These are phyloP conservation scores for Arenicola marina DNA, from an alignment of 2,888 invertebrate genomes.

Conservation along the genomic window DNA sequence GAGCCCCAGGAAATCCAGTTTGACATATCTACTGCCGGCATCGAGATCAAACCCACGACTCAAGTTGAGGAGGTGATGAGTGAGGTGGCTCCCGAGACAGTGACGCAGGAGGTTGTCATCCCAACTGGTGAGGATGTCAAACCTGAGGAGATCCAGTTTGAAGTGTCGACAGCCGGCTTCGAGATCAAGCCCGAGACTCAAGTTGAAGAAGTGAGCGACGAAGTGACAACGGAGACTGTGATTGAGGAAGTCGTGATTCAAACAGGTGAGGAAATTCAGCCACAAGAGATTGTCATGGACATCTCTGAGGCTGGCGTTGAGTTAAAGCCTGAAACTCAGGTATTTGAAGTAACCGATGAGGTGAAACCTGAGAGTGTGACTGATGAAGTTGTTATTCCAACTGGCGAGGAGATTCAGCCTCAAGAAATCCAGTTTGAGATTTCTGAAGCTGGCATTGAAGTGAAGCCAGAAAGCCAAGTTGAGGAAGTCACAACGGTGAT, in stretches of 20 bases:
- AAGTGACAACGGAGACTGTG: constrained; percentile 11
- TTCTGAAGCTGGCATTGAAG: constrained; percentile 10
- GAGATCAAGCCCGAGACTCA: constrained; percentile 1
- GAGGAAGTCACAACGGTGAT: constrained; percentile 2
- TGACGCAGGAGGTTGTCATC: constrained; percentile 9
- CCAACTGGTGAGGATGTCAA: constrained; percentile 9
- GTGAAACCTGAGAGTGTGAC: constrained; percentile 5
- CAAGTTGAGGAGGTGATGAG: background rate
- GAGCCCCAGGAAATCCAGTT: constrained; percentile 10
- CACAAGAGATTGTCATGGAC: constrained; percentile 11
- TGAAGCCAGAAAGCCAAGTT: constrained; percentile 14
- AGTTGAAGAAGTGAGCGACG: background rate
- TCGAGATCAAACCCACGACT: background rate
- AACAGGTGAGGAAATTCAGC: background rate
- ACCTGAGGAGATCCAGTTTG: constrained; percentile 8
- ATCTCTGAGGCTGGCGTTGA: constrained; percentile 12
- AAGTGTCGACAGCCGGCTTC: constrained; percentile 12
- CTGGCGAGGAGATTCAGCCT: constrained; percentile 11
- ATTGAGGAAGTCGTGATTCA: constrained; percentile 5
- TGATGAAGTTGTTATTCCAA: constrained; percentile 8
- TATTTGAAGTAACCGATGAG: constrained; percentile 7
- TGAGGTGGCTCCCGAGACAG: constrained; percentile 8
- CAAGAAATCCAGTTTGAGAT: constrained; percentile 14
- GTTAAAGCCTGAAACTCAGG: constrained; percentile 1
- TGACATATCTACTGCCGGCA: constrained; percentile 11